These are phyloP conservation scores for Caenorhabditis inopinata DNA, from an alignment of 1,140 invertebrate genomes.

Conservation along the genomic window DNA sequence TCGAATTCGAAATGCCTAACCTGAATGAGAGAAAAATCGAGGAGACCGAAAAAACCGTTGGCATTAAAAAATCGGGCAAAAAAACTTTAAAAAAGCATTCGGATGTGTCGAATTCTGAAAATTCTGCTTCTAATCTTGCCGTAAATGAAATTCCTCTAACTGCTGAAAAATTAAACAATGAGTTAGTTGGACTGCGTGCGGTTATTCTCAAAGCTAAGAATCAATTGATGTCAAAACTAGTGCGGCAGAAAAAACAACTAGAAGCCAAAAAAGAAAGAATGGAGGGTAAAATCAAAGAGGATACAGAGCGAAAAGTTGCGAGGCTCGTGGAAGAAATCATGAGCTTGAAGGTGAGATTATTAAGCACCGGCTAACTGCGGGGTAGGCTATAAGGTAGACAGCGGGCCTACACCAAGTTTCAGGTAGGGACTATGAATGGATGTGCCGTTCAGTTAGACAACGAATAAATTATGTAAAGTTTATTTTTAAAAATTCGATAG, in stretches of 20 bases:
- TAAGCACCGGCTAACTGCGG: background rate
- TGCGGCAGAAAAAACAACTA: background rate
- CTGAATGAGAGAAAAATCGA: background rate
- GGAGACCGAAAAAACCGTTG: background rate
- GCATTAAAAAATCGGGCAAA: background rate
- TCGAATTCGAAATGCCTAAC: constrained; percentile 8
- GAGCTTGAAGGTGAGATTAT: background rate
- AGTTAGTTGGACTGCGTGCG: background rate
- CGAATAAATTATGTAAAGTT: too few relatives aligned
- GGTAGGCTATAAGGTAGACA: too few relatives aligned
- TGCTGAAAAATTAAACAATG: background rate
- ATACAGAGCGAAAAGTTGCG: background rate
- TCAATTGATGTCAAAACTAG: background rate
- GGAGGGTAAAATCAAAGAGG: background rate
- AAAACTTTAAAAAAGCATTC: background rate
- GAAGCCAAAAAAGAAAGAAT: background rate
- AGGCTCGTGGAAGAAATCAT: background rate
- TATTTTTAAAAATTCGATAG: too few relatives aligned
- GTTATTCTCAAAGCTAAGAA: background rate
- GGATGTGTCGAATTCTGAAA: background rate
- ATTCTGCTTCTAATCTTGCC: background rate
- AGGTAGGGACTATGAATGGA: too few relatives aligned
- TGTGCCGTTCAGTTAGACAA: too few relatives aligned
- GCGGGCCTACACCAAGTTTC: too few relatives aligned
- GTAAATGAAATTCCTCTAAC: background rate